Base-by-base conservation (phyloP, 2,888 invertebrate genomes). In the Gryllus longicercus region DNA sequence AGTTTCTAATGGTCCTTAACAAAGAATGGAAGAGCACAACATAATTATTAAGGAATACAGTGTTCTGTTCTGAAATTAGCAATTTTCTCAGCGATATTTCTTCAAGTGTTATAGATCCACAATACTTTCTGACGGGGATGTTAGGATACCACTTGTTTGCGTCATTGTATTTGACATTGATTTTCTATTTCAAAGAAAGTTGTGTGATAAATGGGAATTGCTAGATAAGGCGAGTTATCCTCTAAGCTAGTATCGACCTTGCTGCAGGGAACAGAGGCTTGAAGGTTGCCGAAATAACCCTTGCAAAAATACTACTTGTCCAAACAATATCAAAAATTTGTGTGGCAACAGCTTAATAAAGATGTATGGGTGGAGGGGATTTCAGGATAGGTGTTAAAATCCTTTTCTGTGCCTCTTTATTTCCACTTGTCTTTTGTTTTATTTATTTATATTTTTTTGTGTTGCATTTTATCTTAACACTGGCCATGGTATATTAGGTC, bases 191-290 rank as follows among this genome's bases (percentile, higher is more conserved):
- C 38, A 38, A 38, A 8, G 38, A 38, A 38, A 38, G n/a, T 63
- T 63, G 63, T 63, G 63, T 63, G 63, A 63, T 63, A 63, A 63
- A 63, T 63, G 63, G 63, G n/a, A 18, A n/a, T 63, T 63, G 63
- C 63, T 63, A 63, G 38, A 18, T 63, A 63, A 63, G n/a, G 14
- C 63, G 8, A 14, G 16, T 63, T 63, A 63, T 63, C 63, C 63
- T 63, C n/a, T 63, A 63, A 63, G 63, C 14, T 63, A 18, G 14
- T 63, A 63, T 63, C 63, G 16, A 63, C 63, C 63, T 63, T 63
- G 63, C 63, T 63, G 63, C 63, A 63, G 63, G 63, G 63, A 63
- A 63, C 63, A 63, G 63, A 63, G 63, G 63, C 63, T 63, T 63
- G 14, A 63, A 63, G 63, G 16, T 63, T 63, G 16, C 14, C 63